Percentiles rank a stretch among this genome's conserved stretches.
Conservation (phyloP, 2,797 vertebrate genomes). For the Epinephelus coioides region DNA sequence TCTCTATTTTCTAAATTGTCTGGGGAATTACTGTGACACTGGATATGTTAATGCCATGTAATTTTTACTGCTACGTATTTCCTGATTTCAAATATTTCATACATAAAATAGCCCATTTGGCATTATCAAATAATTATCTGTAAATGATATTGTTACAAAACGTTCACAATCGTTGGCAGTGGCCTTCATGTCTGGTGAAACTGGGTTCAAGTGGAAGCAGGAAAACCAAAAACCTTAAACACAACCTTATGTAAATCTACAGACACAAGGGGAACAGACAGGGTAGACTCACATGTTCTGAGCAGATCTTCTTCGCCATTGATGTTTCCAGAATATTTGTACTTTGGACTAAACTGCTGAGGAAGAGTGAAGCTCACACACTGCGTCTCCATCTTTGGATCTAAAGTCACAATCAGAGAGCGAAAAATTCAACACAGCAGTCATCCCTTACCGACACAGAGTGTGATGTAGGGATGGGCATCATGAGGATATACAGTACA, state of each 20-base stretch:
- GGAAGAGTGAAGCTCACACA: constrained; percentile 92
- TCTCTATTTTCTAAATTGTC: not conserved
- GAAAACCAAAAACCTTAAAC: not conserved
- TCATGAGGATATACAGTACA: not conserved
- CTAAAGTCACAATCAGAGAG: constrained; percentile 62
- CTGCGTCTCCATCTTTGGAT: constrained; percentile 84
- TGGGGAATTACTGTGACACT: not conserved
- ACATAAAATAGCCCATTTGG: not conserved
- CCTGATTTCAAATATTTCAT: not conserved
- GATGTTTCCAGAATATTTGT: constrained; percentile 84
- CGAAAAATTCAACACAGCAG: not conserved
- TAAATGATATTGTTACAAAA: not conserved
- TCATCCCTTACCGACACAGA: not conserved
- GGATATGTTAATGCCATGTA: not conserved
- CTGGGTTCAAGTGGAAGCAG: not conserved
- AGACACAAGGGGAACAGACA: not conserved
- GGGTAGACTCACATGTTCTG: constrained; percentile 91
- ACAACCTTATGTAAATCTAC: not conserved
- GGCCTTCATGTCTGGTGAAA: not conserved
- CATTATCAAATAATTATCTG: not conserved
- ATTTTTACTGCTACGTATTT: not conserved
- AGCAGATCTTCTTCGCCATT: constrained; percentile 89
- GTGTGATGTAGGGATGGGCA: not conserved
- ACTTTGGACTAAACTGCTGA: constrained; percentile 92
- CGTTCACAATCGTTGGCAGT: not conserved